Base-by-base conservation (phyloP, 1,140 invertebrate species). In the Drosophila paulistorum region DNA sequence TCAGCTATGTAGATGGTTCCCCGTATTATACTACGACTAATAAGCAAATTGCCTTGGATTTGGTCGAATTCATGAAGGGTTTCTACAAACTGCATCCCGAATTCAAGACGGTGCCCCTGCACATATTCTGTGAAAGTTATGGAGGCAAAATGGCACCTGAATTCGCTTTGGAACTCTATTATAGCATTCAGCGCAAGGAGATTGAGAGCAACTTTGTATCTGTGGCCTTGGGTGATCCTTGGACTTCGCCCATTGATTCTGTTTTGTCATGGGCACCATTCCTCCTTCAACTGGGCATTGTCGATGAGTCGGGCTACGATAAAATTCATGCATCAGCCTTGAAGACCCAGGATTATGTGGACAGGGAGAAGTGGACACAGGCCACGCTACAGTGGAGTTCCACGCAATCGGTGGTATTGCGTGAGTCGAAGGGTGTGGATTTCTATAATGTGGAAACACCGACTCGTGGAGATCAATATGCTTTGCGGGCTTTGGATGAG, bases 131-230 rank as follows among this genome's bases (percentile, higher is more conserved):
- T 23, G 96, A 98, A 90, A 97, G 96, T 0, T 98, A 98, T 92
- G 97, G 97, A n/a, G 97, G 97, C 1, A 98, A 98, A 93, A 98
- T 98, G 96, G 95, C 96, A 0, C 94, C 95, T 7, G 96, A 96
- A 77, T 97, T 98, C 83, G 96, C 94, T 0, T 54, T 86, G 11
- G 81, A 92, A n/a, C 65, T 87, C 5, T 85, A 76, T 64, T 79
- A 97, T 95, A 95, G 95, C 54, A 94, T 96, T 72, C 73, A 94
- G 73, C 89, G 85, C 1, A 95, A 94, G 1, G 93, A 93, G 57
- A 94, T 98, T 1, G 93, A 93, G 20, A 95, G 94, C 54, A 96
- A 96, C 74, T 94, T 98, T 39, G 93, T 93, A 72, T 97, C 96
- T 1, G 94, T 98, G 10, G 96, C 94, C 0, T 93, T 98, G 86